Conservation (phyloP, 2,888 invertebrate genomes). For the Machimus atricapillus region DNA sequence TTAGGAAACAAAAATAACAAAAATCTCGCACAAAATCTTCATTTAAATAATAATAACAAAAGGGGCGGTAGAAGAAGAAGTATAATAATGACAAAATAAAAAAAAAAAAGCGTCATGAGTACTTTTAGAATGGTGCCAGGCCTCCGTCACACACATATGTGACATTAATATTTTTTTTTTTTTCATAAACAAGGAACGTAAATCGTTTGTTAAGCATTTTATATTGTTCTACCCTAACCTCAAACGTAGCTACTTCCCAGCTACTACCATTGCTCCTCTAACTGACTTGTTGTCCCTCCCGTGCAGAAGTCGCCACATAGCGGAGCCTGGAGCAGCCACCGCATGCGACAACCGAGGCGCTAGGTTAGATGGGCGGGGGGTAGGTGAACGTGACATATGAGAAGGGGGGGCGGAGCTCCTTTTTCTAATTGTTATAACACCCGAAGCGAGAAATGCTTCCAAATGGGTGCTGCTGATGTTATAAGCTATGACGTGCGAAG, state of each 20-base stretch:
- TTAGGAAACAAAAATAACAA: slow-evolving; percentile 43
- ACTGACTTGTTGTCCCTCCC: slow-evolving; percentile 17
- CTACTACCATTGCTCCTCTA: neutral
- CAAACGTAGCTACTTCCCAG: slow-evolving; percentile 22
- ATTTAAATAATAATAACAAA: slow-evolving; percentile 14
- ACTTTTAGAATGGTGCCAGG: neutral
- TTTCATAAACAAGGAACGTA: slow-evolving; percentile 7
- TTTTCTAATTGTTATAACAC: slow-evolving; percentile 32
- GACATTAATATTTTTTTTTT: neutral
- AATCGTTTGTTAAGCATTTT: slow-evolving; percentile 36
- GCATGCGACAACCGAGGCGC: neutral
- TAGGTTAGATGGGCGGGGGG: neutral
- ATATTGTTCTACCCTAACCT: slow-evolving; percentile 8
- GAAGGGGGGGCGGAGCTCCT: neutral
- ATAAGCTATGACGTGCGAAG: neutral
- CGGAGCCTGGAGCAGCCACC: neutral
- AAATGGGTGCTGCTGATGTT: neutral
- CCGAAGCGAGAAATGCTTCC: slow-evolving; percentile 1
- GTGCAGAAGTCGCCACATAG: neutral
- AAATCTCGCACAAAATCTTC: slow-evolving; percentile 12
- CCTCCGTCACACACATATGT: neutral
- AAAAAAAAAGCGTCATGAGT: neutral
- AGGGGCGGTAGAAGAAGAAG: neutral
- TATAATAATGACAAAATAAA: neutral
- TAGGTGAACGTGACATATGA: neutral